Conservation (phyloP, 2,797 vertebrate species). For the Cyclura pinguis region DNA sequence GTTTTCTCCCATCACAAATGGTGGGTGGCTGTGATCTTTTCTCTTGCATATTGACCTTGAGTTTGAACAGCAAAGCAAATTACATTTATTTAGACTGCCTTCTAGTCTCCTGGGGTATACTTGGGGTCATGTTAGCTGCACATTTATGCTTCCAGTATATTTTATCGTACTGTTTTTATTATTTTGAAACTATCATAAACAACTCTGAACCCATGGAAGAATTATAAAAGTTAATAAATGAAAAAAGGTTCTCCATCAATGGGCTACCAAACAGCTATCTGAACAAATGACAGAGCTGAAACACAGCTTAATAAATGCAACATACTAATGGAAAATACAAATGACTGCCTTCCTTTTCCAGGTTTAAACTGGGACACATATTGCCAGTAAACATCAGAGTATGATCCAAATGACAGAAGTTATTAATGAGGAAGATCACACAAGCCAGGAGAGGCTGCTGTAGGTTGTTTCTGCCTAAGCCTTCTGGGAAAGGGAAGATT, state of each 20-base stretch:
- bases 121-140: neutral
- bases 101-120: slow-evolving; percentile 20
- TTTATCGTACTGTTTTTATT: slow-evolving; percentile 6
- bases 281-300: neutral
- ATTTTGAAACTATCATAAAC: neutral
- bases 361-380: too few species aligned
- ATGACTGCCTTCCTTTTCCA: neutral
- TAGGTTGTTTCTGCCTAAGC: too few species aligned
- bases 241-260: neutral
- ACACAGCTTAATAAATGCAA: neutral
- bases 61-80: slow-evolving; percentile 57
- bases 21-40: neutral
- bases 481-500: too few species aligned
- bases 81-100: slow-evolving; percentile 55
- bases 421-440: too few species aligned
- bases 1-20: neutral
- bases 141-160: neutral
- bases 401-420: too few species aligned
- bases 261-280: neutral
- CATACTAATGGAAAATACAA: neutral
- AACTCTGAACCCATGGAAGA: neutral
- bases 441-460: too few species aligned
- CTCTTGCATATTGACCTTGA: neutral
- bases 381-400: too few species aligned
- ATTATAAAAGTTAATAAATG: neutral